Percentiles rank a stretch among this genome's conserved stretches.
Evolutionary conservation across 2,113 vertebrate genomes (phyloP).

Genomic region (Synodontis membranacea): DNA sequence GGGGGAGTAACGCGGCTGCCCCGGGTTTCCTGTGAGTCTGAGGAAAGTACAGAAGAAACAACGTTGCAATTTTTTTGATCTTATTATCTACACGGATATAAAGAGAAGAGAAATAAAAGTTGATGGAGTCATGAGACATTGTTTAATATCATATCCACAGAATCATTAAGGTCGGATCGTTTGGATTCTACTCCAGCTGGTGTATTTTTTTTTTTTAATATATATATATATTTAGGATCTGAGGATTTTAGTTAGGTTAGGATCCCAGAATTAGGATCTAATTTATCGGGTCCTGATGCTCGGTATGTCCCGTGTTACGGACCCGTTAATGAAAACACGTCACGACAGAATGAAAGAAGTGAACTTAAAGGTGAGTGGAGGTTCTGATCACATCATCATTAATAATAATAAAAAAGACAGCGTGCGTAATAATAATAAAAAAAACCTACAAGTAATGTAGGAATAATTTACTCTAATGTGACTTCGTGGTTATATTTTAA

Average conservation of each 20-base stretch:
- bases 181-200: constrained; percentile 17
- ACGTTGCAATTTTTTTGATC: background rate
- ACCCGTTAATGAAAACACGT: constrained; percentile 61
- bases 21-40: constrained; percentile 50
- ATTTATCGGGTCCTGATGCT: constrained; percentile 42
- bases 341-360: constrained; percentile 76
- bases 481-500: background rate
- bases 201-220: background rate
- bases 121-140: constrained; percentile 41
- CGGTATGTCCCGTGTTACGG: constrained; percentile 64
- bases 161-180: background rate
- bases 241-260: background rate
- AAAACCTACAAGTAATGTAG: too few species aligned
- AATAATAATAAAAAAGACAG: too few species aligned
- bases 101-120: constrained; percentile 46
- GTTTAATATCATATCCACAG: background rate
- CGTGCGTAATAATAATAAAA: too few species aligned
- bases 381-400: too few species aligned
- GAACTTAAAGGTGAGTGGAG: constrained; percentile 70
- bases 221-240: background rate
- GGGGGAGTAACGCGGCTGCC: constrained; percentile 17
- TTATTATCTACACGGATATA: constrained; percentile 16
- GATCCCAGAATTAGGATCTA: constrained; percentile 36
- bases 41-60: constrained; percentile 37
- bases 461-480: accelerated